phyloP scores from a whole-genome alignment of 2,797 vertebrate species.

The Melanotaenia boesemani region DNA sequence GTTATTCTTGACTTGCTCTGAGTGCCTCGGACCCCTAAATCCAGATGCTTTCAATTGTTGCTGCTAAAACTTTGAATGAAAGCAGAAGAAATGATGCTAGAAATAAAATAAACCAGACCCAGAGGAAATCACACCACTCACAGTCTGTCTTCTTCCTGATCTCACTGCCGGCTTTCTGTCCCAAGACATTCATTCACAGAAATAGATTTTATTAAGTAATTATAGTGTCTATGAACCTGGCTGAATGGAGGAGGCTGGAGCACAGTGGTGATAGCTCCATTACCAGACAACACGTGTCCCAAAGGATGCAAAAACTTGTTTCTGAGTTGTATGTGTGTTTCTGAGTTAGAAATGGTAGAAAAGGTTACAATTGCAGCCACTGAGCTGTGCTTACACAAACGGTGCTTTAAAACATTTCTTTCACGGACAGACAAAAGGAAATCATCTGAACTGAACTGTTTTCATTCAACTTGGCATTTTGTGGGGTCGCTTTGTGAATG shows the following conservation, averaged over 20 bases:
- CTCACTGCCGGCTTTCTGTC: conserved; percentile 35
- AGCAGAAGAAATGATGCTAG: conserved; percentile 23
- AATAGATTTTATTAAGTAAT: conserved; percentile 61
- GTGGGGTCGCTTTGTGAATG: conserved; percentile 20
- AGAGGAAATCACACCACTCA: conserved; percentile 53
- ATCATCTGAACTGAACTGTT: conserved; percentile 43
- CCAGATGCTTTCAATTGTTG: conserved; percentile 40
- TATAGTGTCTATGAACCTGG: conserved; percentile 53
- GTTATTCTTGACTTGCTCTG: conserved; percentile 23
- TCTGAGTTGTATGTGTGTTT: conserved; percentile 14
- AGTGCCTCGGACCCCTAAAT: conserved; percentile 8
- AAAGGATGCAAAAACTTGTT: conserved; percentile 40
- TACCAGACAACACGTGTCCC: conserved; percentile 56
- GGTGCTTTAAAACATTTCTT: conserved; percentile 52
- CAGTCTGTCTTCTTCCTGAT: conserved; percentile 34
- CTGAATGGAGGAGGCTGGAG: conserved; percentile 44
- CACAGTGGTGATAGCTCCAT: conserved; percentile 57
- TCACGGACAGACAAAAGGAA: conserved; percentile 50
- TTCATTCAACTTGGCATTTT: conserved; percentile 49
- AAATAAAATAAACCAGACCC: conserved; percentile 39
- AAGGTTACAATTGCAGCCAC: conserved; percentile 57
- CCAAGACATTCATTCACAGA: conserved; percentile 40
- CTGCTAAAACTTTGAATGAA: conserved; percentile 33
- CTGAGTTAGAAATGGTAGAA: conserved; percentile 52
- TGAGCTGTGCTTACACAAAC: conserved; percentile 45